Evolutionary conservation across 1,140 invertebrate genomes (phyloP), one percentile per base, ranked within the genome.

Genomic region (Tetranychus cinnabarinus): DNA sequence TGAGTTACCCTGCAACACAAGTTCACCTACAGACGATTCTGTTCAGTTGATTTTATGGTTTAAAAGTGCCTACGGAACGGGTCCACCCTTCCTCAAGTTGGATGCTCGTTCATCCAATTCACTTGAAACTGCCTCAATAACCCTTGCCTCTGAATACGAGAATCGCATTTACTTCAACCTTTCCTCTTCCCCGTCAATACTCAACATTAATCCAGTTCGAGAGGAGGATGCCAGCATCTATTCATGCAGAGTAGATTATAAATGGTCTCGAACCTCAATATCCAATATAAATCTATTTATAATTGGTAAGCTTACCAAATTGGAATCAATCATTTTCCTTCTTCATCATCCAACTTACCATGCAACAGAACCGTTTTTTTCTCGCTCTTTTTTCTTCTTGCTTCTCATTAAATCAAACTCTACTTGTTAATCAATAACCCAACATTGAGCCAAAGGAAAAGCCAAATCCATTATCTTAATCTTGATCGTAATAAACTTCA

Each of bases 211-310:
- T 56, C 37, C 55, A 13, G 55, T 56, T 15, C 55, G 55, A 45
- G 57, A 58, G 15, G 37, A 58, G 8, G 57, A 58, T 58, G n/a
- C 37, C 5, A 33, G 37, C 23, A 35, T 39, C 10, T 58, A 58
- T 46, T 42, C 42, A 33, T 58, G 57, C 34, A 42, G 59, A 52
- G 47, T 52, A 15, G 59, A 60, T 60, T 60, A 37, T 31, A 60
- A 60, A 39, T 60, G 59, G 59, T 31, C 46, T 13, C 46, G 59
- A 35, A 60, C 59, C 2, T 60, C 47, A 31, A 48, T 50, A 13
- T 60, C 59, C 3, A 39, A 15, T 34, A 15, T 36, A 35, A 35
- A 39, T 23, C 59, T 60, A 13, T 52, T 52, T 52, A 46, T 60
- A 12, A 52, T 60, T n/a, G 47, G 59, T 60, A 60, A 60, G 59